A percentile compares a stretch with the other conserved stretches of the same genome.
Conservation (phyloP, 2,797 vertebrate species). For the Lagorchestes hirsutus region DNA sequence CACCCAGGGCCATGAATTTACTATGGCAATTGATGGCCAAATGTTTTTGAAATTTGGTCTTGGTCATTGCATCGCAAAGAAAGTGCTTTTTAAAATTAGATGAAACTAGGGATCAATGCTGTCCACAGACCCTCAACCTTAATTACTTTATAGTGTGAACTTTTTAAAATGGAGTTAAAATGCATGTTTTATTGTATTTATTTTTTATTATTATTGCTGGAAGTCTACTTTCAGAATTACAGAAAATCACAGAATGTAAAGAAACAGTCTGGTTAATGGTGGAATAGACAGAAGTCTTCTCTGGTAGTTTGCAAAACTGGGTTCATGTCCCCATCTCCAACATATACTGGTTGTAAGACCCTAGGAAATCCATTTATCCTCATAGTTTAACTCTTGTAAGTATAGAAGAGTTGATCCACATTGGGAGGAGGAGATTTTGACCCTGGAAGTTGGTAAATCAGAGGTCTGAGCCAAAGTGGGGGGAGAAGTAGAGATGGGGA, state of each 20-base stretch:
- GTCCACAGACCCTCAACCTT: background rate
- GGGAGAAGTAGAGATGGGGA: background rate
- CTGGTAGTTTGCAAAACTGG: background rate
- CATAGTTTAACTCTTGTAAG: background rate
- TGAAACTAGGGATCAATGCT: background rate
- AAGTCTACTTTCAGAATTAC: background rate
- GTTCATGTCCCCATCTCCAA: background rate
- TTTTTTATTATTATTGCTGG: background rate
- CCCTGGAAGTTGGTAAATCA: background rate
- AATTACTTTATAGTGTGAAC: background rate
- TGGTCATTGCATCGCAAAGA: background rate
- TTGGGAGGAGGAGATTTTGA: background rate
- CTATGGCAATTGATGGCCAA: background rate
- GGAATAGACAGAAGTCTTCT: background rate
- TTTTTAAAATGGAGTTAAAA: background rate
- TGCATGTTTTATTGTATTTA: background rate
- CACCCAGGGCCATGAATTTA: background rate
- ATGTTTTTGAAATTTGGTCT: slow-evolving; percentile 3
- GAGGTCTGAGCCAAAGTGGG: background rate
- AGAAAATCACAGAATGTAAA: background rate
- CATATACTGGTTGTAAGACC: background rate
- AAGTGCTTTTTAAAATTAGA: background rate
- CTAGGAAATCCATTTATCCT: background rate
- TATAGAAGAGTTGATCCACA: background rate
- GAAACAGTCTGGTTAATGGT: background rate